Conservation (phyloP, 1,140 invertebrate genomes). For the Rhyzopertha dominica region DNA sequence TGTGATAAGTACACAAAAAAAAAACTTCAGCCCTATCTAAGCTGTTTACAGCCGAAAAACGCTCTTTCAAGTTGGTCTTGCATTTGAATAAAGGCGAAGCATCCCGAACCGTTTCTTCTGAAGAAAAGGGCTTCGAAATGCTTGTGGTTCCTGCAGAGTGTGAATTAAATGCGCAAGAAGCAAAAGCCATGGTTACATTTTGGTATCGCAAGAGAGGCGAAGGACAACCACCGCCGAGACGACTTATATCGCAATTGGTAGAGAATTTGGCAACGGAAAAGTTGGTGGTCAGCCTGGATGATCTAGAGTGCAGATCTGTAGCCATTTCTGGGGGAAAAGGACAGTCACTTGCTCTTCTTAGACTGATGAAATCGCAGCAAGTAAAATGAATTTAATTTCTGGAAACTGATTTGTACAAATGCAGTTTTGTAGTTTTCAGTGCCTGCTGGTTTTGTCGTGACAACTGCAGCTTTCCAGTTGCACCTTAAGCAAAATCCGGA, state of each 20-base stretch:
- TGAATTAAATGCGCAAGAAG: conserved; percentile 26
- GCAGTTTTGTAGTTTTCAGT: conserved; percentile 25
- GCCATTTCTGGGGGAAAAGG: conserved; percentile 67
- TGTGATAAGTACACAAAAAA: not conserved
- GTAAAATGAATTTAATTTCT: conserved; percentile 34
- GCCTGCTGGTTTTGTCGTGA: conserved; percentile 34
- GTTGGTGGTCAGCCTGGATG: conserved; percentile 48
- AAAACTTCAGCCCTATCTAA: not conserved
- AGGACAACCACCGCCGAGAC: no score
- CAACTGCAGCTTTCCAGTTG: conserved; percentile 25
- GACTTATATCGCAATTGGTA: no score
- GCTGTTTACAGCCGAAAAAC: conserved; percentile 13
- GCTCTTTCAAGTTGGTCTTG: conserved; percentile 15
- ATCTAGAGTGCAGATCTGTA: conserved; percentile 45
- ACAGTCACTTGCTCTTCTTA: conserved; percentile 60
- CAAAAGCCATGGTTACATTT: conserved; percentile 25
- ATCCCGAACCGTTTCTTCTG: not conserved
- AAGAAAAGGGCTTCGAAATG: conserved; percentile 21
- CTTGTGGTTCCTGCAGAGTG: conserved; percentile 23
- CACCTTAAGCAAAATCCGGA: conserved; percentile 28
- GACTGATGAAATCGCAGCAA: conserved; percentile 46
- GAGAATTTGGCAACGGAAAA: conserved; percentile 16
- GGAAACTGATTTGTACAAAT: not conserved
- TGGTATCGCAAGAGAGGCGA: conserved; percentile 20
- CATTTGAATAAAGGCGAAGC: conserved; percentile 13